Percentiles rank a stretch among this genome's conserved stretches.
Evolutionary conservation across 2,888 invertebrate species (phyloP).

Genomic region (Tetheella fluctuosa): DNA sequence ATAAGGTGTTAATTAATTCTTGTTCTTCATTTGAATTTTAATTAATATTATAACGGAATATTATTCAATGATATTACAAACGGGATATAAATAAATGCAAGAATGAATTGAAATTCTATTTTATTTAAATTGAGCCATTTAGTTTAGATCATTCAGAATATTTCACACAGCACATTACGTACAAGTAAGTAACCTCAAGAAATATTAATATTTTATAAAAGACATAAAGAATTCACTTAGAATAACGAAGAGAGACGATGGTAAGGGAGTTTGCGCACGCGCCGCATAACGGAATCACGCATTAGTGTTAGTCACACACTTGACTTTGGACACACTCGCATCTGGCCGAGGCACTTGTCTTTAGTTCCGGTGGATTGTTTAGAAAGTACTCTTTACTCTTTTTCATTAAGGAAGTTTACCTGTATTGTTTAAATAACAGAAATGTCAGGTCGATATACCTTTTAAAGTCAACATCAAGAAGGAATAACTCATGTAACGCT

Average conservation of each 20-base stretch:
- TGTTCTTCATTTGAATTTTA: background rate
- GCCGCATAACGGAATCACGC: constrained; percentile 62
- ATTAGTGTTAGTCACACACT: constrained; percentile 66
- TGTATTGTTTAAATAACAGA: background rate
- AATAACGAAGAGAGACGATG: background rate
- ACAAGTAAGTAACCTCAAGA: too few species aligned
- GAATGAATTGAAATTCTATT: background rate
- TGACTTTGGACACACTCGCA: constrained; percentile 40
- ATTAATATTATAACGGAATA: background rate
- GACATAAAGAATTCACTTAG: background rate
- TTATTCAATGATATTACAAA: background rate
- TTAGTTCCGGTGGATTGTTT: constrained; percentile 70
- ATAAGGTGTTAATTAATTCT: background rate
- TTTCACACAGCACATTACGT: too few species aligned
- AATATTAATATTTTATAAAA: background rate
- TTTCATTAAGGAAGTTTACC: constrained; percentile 10
- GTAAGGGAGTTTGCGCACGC: constrained; percentile 46
- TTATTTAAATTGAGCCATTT: too few species aligned
- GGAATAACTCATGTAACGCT: too few species aligned
- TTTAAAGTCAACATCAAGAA: background rate
- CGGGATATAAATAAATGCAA: background rate
- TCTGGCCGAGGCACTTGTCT: constrained; percentile 28
- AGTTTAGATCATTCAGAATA: too few species aligned
- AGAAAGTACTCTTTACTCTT: constrained; percentile 49
- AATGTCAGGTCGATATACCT: background rate